Base-by-base conservation (phyloP, 2,797 vertebrate species). In the Picus viridis region DNA sequence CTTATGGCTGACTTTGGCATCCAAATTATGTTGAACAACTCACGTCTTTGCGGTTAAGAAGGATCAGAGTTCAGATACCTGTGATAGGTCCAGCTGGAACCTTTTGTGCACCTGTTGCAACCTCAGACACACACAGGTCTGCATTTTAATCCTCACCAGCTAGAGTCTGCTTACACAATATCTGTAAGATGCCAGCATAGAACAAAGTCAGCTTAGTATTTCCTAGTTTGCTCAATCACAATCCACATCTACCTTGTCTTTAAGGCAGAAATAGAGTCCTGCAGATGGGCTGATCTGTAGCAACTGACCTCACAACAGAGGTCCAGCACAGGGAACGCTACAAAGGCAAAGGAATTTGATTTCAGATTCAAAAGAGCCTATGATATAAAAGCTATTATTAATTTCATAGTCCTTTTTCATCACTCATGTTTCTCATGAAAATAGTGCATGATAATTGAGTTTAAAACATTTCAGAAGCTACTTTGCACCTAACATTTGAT, bases 391-490 rank as follows among this genome's bases (percentile, higher is more conserved):
- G 4, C 11, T 65, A 13, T 47, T 72, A 34, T 4, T 89, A 65
- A 13, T 70, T 75, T 81, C 63, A 16, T 71, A 45, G 15, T 86
- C 47, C 23, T 10, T 78, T 83, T 62, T 45, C 49, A 85, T 51
- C 18, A 32, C 8, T 90, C 7, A 30, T 7, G 5, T 59, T 85
- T 73, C 39, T 58, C 63, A 80, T 83, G 57, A 89, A 90, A 88
- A 76, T 4, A 32, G 8, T 4, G 3, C 27, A 26, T 0, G 0
- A 80, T 6, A 22, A 53, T 80, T 36, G 20, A 87, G 41, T 83
- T 83, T 54, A 88, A 82, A 92, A 73, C 49, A 80, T 82, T 93
- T 72, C 70, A 86, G 69, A 70, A 92, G 30, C 24, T 89, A 32
- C 54, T 87, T 27, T 64, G 43, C 62, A 74, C 19, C 47, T 41